phyloP scores from a whole-genome alignment of 2,113 vertebrate species.

The Aspiorhynchus laticeps region DNA sequence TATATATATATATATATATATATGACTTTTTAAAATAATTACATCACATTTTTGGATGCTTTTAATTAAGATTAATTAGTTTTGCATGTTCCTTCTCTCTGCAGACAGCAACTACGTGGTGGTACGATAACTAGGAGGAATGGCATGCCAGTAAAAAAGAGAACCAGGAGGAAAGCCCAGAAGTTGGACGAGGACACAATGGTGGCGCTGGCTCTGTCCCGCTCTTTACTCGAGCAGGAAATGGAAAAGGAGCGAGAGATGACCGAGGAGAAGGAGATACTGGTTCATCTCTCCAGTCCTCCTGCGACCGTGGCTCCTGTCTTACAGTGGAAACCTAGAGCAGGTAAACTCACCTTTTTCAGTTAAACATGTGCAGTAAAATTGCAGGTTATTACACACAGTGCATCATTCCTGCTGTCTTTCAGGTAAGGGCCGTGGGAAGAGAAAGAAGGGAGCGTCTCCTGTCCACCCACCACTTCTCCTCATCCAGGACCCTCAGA shows the following conservation, averaged over 20 bases:
- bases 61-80: too few species aligned
- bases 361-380: background rate
- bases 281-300: conserved; percentile 32
- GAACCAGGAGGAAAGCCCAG: conserved; percentile 70
- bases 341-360: conserved; percentile 65
- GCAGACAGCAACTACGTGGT: conserved; percentile 64
- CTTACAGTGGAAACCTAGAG: conserved; percentile 67
- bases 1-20: too few species aligned
- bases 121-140: conserved; percentile 74
- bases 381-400: background rate
- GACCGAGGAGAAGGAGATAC: background rate
- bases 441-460: conserved; percentile 69
- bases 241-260: conserved; percentile 37
- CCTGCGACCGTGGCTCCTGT: conserved; percentile 49
- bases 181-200: conserved; percentile 83
- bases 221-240: conserved; percentile 81
- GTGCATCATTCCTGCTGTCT: background rate
- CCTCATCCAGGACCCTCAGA: conserved; percentile 80
- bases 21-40: too few species aligned
- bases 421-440: conserved; percentile 78
- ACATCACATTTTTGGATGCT: too few species aligned
- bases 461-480: conserved; percentile 74
- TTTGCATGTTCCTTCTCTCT: background rate
- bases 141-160: conserved; percentile 75
- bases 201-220: conserved; percentile 92